Conservation (phyloP, 2,797 vertebrate species). For the Pteropus rufus region DNA sequence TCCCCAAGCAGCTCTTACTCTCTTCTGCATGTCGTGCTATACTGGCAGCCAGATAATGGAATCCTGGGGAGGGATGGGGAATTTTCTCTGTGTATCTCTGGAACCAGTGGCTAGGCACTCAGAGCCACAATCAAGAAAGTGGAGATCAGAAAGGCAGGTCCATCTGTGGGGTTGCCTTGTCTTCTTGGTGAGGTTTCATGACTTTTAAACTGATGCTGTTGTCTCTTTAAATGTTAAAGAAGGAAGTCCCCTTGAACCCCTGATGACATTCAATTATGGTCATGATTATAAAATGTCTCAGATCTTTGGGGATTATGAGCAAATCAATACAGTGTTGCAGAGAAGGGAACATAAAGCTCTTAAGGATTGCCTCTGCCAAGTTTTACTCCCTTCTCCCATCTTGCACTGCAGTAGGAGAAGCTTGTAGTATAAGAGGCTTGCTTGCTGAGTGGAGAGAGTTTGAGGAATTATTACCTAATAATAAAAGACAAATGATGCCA, state of each 20-base stretch:
- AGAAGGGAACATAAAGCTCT: neutral
- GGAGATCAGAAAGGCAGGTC: neutral
- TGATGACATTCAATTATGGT: constrained; percentile 62
- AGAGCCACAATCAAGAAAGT: constrained; percentile 36
- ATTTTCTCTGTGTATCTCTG: neutral
- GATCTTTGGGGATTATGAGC: constrained; percentile 47
- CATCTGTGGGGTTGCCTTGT: neutral
- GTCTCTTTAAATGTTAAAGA: constrained; percentile 67
- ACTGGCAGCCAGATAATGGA: constrained; percentile 26
- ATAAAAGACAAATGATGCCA: neutral
- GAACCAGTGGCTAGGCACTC: neutral
- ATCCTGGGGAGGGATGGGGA: fast-evolving
- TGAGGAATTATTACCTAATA: neutral
- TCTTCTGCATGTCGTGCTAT: constrained; percentile 29
- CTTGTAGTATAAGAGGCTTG: neutral
- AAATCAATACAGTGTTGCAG: constrained; percentile 41
- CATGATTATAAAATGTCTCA: constrained; percentile 67
- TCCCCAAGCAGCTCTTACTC: neutral
- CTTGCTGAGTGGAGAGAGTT: neutral
- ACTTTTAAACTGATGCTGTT: constrained; percentile 68
- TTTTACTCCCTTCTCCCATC: neutral
- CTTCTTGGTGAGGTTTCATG: constrained; percentile 64
- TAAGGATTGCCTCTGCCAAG: neutral
- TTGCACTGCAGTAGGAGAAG: neutral
- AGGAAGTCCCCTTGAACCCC: constrained; percentile 58